phyloP scores from a whole-genome alignment of 2,113 vertebrate genomes.

The Peromyscus polionotus region DNA sequence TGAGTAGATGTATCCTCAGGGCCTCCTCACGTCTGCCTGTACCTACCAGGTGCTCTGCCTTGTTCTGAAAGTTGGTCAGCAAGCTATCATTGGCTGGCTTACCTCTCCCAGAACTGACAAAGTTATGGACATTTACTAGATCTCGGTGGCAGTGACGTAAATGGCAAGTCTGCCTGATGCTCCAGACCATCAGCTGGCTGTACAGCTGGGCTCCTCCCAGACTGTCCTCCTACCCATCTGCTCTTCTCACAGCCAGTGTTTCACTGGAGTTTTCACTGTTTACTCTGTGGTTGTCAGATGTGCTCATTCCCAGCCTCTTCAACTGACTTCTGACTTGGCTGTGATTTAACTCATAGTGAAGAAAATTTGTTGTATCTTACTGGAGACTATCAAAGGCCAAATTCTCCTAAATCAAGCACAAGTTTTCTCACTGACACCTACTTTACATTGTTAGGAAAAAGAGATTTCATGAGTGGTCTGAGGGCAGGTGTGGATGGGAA shows the following conservation, averaged over 20 bases:
- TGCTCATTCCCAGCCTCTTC: conserved; percentile 5
- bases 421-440: background rate
- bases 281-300: conserved; percentile 25
- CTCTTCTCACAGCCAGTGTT: conserved; percentile 54
- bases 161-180: background rate
- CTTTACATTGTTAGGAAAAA: background rate
- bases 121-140: background rate
- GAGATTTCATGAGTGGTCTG: background rate
- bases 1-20: background rate
- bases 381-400: background rate
- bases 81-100: background rate
- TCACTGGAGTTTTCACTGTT: conserved; percentile 58
- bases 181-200: background rate
- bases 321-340: conserved; percentile 26
- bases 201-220: background rate
- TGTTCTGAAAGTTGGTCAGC: background rate
- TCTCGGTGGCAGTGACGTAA: background rate
- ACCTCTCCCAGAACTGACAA: background rate
- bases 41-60: background rate
- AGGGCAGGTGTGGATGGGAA: background rate
- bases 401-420: background rate
- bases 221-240: conserved; percentile 16
- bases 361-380: background rate
- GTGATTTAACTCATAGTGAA: conserved; percentile 58
- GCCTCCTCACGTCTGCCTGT: background rate